Conservation (phyloP, 2,797 vertebrate species). For the Onychomys torridus region DNA sequence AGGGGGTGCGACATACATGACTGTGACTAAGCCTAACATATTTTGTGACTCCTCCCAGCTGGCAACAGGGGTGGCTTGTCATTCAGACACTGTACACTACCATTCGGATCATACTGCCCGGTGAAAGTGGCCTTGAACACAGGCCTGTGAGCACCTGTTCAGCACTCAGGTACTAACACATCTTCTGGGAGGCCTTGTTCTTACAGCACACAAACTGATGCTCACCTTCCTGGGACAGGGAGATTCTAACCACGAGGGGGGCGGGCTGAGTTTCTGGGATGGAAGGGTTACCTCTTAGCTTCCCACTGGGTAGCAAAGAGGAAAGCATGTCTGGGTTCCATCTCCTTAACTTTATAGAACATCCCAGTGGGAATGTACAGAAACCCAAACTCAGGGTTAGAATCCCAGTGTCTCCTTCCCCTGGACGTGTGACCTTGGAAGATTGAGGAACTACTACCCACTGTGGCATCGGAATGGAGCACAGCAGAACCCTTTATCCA, state of each 20-base stretch:
- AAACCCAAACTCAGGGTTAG: not conserved
- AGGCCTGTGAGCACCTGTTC: not conserved
- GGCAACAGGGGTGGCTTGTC: not conserved
- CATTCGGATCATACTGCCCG: not conserved
- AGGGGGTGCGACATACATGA: not conserved
- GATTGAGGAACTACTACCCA: not conserved
- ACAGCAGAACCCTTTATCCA: not conserved
- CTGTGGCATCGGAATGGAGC: not conserved
- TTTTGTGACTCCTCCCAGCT: not conserved
- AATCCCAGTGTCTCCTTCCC: not conserved
- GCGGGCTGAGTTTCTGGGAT: not conserved
- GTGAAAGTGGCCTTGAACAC: not conserved
- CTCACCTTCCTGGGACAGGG: not conserved
- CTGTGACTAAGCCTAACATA: not conserved
- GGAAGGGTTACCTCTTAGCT: not conserved
- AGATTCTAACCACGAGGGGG: not conserved
- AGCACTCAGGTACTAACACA: too few species aligned
- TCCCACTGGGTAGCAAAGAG: not conserved
- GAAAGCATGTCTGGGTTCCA: not conserved
- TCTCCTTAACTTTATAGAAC: not conserved
- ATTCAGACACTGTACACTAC: not conserved
- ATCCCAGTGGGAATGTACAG: not conserved
- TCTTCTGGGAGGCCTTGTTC: not conserved
- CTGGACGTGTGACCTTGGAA: not conserved
- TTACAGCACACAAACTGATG: not conserved